Conservation (phyloP, 2,888 invertebrate species). For the Trisateles emortualis region DNA sequence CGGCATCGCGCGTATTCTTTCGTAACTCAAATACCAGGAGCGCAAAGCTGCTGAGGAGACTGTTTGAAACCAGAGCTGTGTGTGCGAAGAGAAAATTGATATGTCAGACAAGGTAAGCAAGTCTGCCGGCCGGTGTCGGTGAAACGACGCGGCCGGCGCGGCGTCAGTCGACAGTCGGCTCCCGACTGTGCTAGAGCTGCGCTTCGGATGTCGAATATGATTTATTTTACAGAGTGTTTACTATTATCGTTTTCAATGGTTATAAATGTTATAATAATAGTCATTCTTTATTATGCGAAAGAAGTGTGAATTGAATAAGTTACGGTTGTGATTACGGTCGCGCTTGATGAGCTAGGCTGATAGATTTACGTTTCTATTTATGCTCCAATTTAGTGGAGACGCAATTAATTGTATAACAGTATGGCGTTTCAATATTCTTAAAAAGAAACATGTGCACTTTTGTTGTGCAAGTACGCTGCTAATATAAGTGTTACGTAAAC, state of each 20-base stretch:
- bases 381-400: slow-evolving; percentile 12
- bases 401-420: background rate
- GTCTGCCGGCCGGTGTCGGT: slow-evolving; percentile 55
- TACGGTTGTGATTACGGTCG: slow-evolving; percentile 42
- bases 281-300: slow-evolving; percentile 25
- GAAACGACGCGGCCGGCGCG: slow-evolving; percentile 38
- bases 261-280: slow-evolving; percentile 22
- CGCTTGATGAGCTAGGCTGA: slow-evolving; percentile 35
- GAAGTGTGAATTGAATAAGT: slow-evolving; percentile 52
- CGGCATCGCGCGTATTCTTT: slow-evolving; percentile 81
- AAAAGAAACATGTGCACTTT: slow-evolving; percentile 6
- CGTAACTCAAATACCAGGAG: slow-evolving; percentile 83
- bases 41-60: slow-evolving; percentile 66
- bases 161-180: slow-evolving; percentile 36
- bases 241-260: slow-evolving; percentile 21
- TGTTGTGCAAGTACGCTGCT: background rate
- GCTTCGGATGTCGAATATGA: slow-evolving; percentile 32
- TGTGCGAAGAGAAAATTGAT: slow-evolving; percentile 76
- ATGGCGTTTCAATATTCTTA: background rate
- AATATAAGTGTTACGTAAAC: slow-evolving; percentile 8
- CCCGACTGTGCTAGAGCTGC: slow-evolving; percentile 36
- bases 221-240: slow-evolving; percentile 22
- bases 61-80: slow-evolving; percentile 54
- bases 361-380: slow-evolving; percentile 30
- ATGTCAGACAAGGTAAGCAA: slow-evolving; percentile 81